Evolutionary conservation across 2,113 vertebrate genomes (phyloP).

Genomic region (Hoplias malabaricus): DNA sequence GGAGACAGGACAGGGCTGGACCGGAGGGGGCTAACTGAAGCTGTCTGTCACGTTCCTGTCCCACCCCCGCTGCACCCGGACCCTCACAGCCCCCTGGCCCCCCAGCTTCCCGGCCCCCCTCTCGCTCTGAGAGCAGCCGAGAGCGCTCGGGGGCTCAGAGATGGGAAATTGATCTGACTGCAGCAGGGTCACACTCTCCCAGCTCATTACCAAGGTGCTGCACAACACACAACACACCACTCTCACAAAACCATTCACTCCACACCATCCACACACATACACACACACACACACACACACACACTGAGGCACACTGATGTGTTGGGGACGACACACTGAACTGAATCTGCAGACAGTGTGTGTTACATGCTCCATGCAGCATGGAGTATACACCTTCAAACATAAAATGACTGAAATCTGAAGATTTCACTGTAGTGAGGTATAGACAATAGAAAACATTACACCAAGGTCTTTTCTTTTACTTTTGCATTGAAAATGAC

Average conservation of each 20-base stretch:
- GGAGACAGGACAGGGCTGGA: not conserved
- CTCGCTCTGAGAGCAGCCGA: not conserved
- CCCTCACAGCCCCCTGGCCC: constrained; percentile 66
- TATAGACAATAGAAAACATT: too few species aligned
- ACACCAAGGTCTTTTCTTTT: too few species aligned
- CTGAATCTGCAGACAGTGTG: not conserved
- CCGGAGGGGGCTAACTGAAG: constrained; percentile 2
- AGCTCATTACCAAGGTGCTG: constrained; percentile 4
- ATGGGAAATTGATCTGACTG: constrained; percentile 39
- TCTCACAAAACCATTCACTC: not conserved
- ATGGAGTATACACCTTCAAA: too few species aligned
- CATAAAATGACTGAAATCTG: too few species aligned
- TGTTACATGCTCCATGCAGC: too few species aligned
- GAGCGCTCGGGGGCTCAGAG: constrained; percentile 7
- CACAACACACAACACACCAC: not conserved
- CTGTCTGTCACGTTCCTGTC: constrained; percentile 2
- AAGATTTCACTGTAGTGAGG: too few species aligned
- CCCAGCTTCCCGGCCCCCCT: constrained; percentile 55
- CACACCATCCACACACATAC: not conserved
- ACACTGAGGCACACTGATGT: not conserved
- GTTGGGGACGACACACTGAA: not conserved
- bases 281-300: too few species aligned
- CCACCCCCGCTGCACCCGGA: constrained; percentile 9
- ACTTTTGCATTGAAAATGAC: too few species aligned
- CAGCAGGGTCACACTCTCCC: constrained; percentile 27